Evolutionary conservation across 2,797 vertebrate genomes (phyloP).

Genomic region (Cottoperca gobio): DNA sequence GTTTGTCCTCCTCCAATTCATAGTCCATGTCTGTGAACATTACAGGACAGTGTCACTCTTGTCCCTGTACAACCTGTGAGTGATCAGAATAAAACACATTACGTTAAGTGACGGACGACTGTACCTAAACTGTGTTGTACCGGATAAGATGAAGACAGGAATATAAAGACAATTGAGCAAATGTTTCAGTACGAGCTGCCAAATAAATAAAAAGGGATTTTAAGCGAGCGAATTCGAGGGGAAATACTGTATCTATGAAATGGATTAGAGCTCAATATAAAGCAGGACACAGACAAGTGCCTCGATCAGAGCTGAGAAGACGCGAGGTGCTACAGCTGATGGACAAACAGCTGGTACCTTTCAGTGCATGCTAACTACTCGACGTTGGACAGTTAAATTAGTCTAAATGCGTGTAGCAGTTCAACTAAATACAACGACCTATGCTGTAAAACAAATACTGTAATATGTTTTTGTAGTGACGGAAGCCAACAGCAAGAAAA

Average conservation of each 20-base stretch:
- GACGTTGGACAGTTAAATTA: accelerated
- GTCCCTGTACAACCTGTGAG: conserved; percentile 38
- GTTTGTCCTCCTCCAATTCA: conserved; percentile 97
- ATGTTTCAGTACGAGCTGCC: background rate
- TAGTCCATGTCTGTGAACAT: conserved; percentile 98
- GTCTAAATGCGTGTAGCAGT: background rate
- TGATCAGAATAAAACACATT: background rate
- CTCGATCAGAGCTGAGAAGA: background rate
- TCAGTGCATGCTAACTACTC: background rate
- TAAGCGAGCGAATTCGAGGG: accelerated
- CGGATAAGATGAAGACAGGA: background rate
- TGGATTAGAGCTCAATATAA: background rate
- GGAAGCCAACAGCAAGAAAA: background rate
- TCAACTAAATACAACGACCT: background rate
- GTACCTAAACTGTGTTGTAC: no score
- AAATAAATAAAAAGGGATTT: accelerated
- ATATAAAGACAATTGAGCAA: background rate
- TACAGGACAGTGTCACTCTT: conserved; percentile 39
- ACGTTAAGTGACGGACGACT: background rate
- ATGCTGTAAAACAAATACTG: accelerated
- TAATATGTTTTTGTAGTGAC: background rate
- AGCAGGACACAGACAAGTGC: background rate
- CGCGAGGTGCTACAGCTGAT: conserved; percentile 9
- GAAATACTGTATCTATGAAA: background rate
- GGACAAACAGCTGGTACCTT: conserved; percentile 50